These are phyloP conservation scores for Chelonia mydas DNA, from an alignment of 2,797 vertebrate genomes.

Conservation along the genomic window DNA sequence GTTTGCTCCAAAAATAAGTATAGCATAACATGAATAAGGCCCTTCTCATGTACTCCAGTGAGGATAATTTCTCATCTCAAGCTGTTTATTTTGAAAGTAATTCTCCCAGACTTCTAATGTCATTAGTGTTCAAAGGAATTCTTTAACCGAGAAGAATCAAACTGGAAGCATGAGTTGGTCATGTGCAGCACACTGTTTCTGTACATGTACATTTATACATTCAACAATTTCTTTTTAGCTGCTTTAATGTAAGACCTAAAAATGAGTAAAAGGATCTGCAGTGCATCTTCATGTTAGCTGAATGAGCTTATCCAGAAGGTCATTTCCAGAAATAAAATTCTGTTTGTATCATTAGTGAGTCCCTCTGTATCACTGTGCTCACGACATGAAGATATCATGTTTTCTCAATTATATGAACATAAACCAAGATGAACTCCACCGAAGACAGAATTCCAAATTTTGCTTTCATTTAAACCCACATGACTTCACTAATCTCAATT, in stretches of 20 bases:
- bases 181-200: neutral
- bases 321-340: neutral
- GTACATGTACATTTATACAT: neutral
- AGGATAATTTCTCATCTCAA: neutral
- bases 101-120: constrained; percentile 39
- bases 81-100: constrained; percentile 39
- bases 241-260: neutral
- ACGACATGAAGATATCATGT: neutral
- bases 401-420: neutral
- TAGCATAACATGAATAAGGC: constrained; percentile 32
- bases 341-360: neutral
- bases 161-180: neutral
- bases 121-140: neutral
- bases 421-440: fast-evolving
- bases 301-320: neutral
- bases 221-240: neutral
- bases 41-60: constrained; percentile 31
- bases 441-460: neutral
- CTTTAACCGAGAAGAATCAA: constrained; percentile 15
- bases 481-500: neutral
- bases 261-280: fast-evolving
- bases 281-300: neutral
- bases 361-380: fast-evolving
- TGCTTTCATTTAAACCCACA: neutral
- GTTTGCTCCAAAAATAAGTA: constrained; percentile 18